Evolutionary conservation across 2,888 invertebrate species (phyloP).

Genomic region (Xylocampa areola): DNA sequence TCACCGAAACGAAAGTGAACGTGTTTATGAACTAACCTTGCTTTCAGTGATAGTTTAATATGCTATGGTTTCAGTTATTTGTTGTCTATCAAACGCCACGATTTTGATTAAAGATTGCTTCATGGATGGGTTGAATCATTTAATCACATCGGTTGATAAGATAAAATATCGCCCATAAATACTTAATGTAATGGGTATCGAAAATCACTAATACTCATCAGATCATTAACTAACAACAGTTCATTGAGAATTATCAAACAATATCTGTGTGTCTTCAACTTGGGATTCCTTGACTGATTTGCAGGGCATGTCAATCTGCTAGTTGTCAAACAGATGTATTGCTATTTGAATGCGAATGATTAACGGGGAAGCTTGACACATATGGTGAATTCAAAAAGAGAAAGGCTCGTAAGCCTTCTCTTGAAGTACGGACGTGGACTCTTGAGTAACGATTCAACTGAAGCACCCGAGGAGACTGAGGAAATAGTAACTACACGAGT

Average conservation of each 20-base stretch:
- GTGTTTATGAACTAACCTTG: conserved; percentile 59
- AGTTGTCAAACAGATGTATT: conserved; percentile 80
- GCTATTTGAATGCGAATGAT: conserved; percentile 80
- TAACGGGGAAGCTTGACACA: conserved; percentile 76
- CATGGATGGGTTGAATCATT: conserved; percentile 76
- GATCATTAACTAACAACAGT: conserved; percentile 75
- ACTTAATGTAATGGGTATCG: conserved; percentile 70
- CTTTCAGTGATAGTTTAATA: conserved; percentile 47
- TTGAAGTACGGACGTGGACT: conserved; percentile 75
- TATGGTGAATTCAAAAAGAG: conserved; percentile 85
- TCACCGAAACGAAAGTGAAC: conserved; percentile 71
- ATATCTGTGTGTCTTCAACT: conserved; percentile 89
- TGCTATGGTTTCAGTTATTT: conserved; percentile 42
- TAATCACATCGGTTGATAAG: conserved; percentile 77
- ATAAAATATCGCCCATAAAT: conserved; percentile 72
- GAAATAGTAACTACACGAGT: conserved; percentile 53
- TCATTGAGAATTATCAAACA: conserved; percentile 76
- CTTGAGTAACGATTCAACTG: conserved; percentile 70
- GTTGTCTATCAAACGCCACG: conserved; percentile 61
- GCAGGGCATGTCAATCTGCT: conserved; percentile 87
- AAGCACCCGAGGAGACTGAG: conserved; percentile 64
- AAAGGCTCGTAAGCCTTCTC: conserved; percentile 86
- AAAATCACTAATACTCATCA: conserved; percentile 73
- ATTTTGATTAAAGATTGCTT: conserved; percentile 71
- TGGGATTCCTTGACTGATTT: conserved; percentile 89